Conservation (phyloP, 1,140 invertebrate species). For the Cataglyphis hispanica region DNA sequence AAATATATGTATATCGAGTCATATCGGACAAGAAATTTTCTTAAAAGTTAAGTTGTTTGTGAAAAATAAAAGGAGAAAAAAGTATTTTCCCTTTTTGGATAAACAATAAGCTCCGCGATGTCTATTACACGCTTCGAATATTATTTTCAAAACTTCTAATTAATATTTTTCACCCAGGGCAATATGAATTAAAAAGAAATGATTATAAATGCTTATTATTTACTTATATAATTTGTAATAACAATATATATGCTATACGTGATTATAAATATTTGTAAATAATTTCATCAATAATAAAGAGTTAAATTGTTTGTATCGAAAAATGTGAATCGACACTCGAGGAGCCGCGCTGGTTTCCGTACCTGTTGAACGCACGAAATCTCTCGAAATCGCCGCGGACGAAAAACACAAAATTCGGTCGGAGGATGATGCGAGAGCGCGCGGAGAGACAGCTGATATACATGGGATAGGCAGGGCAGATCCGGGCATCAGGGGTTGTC, state of each 20-base stretch:
- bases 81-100: background rate
- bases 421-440: slow-evolving; percentile 26
- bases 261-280: slow-evolving; percentile 36
- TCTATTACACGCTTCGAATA: background rate
- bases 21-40: background rate
- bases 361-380: slow-evolving; percentile 12
- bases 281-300: too few species aligned
- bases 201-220: background rate
- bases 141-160: background rate
- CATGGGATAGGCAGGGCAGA: slow-evolving; percentile 73
- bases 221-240: background rate
- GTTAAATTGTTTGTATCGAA: slow-evolving; percentile 1
- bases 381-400: slow-evolving; percentile 35
- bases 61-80: background rate
- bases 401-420: slow-evolving; percentile 31
- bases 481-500: slow-evolving; percentile 83
- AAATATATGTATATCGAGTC: background rate
- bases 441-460: slow-evolving; percentile 74
- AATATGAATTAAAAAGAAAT: background rate
- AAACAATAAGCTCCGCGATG: background rate
- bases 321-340: slow-evolving; percentile 12
- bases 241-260: background rate
- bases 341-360: background rate
- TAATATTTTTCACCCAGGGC: background rate
- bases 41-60: background rate